Conservation (phyloP, 2,888 invertebrate species). For the Aphrophora alni region DNA sequence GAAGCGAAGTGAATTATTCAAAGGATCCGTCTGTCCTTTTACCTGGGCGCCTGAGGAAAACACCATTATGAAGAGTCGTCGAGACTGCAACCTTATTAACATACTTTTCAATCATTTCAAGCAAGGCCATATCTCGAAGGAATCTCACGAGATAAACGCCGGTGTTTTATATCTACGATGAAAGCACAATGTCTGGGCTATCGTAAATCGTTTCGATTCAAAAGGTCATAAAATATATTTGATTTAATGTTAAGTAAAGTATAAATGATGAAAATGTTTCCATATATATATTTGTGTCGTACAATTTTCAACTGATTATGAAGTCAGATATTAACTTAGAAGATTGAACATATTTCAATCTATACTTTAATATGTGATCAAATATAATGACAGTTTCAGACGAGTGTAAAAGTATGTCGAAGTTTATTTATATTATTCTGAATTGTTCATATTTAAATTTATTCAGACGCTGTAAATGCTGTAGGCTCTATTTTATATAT, state of each 20-base stretch:
- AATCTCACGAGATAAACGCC: neutral
- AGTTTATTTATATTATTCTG: no score
- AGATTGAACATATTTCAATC: no score
- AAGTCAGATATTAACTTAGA: no score
- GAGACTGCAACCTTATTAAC: neutral
- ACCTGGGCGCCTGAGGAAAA: conserved; percentile 6
- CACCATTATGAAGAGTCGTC: neutral
- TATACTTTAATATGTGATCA: no score
- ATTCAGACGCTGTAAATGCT: no score
- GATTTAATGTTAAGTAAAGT: neutral
- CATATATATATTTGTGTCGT: no score
- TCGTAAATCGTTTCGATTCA: neutral
- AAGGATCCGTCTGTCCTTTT: neutral
- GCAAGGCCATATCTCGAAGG: neutral
- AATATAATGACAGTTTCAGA: no score
- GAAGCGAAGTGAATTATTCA: neutral
- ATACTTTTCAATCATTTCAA: neutral
- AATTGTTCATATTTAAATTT: no score
- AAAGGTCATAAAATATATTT: neutral
- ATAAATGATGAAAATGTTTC: neutral
- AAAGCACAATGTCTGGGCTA: no score
- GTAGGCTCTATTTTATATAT: no score
- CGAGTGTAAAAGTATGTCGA: no score
- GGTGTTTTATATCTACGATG: neutral
- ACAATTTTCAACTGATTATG: no score